phyloP scores from a whole-genome alignment of 2,797 vertebrate species.

The Octomys mimax region DNA sequence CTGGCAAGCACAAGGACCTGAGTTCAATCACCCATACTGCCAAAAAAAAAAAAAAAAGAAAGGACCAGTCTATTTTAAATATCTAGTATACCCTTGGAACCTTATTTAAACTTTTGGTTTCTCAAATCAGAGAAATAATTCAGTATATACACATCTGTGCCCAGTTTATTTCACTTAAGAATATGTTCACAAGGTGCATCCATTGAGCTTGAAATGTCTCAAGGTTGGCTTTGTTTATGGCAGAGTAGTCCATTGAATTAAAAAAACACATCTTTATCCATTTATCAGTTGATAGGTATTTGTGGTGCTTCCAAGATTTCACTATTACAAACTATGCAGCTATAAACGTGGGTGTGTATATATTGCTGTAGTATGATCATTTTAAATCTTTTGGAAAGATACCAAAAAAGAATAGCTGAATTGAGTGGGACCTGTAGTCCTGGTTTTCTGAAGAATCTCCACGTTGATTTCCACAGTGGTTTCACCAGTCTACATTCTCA shows the following conservation, averaged over 20 bases:
- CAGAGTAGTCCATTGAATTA: not conserved
- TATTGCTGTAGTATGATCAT: not conserved
- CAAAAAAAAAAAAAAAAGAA: too few relatives aligned
- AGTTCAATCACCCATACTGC: too few relatives aligned
- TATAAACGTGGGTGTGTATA: not conserved
- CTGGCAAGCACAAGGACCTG: too few relatives aligned
- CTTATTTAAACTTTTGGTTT: not conserved
- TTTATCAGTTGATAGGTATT: not conserved
- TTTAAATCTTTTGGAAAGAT: too few relatives aligned
- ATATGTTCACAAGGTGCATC: not conserved
- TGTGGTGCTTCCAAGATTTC: not conserved
- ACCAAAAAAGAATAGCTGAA: not conserved
- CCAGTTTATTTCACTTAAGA: not conserved
- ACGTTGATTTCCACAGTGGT: not conserved
- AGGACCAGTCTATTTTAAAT: not conserved
- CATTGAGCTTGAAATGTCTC: too few relatives aligned
- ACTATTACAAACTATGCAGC: too few relatives aligned
- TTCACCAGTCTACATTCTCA: not conserved
- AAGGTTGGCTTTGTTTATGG: not conserved
- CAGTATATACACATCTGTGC: not conserved
- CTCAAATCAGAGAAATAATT: not conserved
- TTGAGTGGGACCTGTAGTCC: not conserved
- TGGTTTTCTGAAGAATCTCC: not conserved
- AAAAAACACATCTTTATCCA: not conserved
- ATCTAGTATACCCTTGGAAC: not conserved